Evolutionary conservation across 2,113 vertebrate genomes (phyloP).

Genomic region (Burhinus oedicnemus): DNA sequence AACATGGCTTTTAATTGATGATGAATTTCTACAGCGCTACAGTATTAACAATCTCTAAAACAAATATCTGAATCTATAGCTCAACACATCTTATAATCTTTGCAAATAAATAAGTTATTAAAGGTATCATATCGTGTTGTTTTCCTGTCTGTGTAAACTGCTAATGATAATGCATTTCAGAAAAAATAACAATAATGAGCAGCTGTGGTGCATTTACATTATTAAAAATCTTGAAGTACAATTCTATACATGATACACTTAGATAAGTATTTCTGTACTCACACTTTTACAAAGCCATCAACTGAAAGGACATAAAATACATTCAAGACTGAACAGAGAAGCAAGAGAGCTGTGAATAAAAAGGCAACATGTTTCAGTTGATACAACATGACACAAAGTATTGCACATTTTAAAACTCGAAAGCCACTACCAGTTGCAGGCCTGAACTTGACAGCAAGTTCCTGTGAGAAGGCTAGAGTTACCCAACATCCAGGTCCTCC

Average conservation of each 20-base stretch:
- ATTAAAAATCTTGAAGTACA: background rate
- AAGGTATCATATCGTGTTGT: background rate
- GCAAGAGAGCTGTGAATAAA: background rate
- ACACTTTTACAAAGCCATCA: constrained; percentile 17
- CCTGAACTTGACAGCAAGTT: background rate
- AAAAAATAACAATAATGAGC: constrained; percentile 27
- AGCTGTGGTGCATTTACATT: background rate
- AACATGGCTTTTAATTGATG: constrained; percentile 37
- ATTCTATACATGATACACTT: background rate
- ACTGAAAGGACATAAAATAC: constrained; percentile 7
- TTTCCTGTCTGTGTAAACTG: background rate
- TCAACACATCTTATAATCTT: background rate
- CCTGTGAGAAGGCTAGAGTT: background rate
- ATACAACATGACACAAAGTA: background rate
- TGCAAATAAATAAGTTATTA: constrained; percentile 42
- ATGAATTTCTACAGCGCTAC: constrained; percentile 31
- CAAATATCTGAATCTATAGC: background rate
- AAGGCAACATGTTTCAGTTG: background rate
- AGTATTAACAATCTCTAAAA: constrained; percentile 11
- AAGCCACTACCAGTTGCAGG: background rate
- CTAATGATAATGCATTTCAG: background rate
- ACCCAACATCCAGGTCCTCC: background rate
- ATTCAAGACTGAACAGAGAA: background rate
- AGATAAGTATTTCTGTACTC: background rate
- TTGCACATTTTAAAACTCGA: background rate